These are phyloP conservation scores for Erannis defoliaria DNA, from an alignment of 2,888 invertebrate species.

Conservation along the genomic window DNA sequence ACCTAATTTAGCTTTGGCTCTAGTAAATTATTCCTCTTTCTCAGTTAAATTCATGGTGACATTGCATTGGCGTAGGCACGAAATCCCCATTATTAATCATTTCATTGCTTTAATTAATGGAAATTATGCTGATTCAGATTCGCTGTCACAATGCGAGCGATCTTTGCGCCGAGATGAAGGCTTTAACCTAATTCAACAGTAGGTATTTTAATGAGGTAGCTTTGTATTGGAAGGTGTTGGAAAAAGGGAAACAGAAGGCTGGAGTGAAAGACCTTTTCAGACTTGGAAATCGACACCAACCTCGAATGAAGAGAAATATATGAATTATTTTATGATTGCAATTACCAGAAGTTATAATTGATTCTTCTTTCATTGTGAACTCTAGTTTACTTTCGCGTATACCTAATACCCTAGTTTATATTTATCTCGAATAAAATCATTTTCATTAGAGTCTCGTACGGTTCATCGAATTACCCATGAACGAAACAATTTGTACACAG, in stretches of 20 bases:
- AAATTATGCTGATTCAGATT: conserved; percentile 82
- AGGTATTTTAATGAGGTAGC: conserved; percentile 30
- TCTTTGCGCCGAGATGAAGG: conserved; percentile 71
- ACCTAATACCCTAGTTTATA: too few species aligned
- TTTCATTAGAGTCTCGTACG: too few species aligned
- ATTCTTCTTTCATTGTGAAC: too few species aligned
- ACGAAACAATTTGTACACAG: too few species aligned
- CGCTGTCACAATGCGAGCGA: conserved; percentile 77
- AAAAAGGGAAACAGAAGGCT: background rate
- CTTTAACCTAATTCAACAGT: conserved; percentile 53
- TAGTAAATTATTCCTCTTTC: background rate
- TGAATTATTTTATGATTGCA: too few species aligned
- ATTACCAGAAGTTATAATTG: too few species aligned
- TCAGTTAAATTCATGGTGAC: conserved; percentile 51
- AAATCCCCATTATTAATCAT: conserved; percentile 84
- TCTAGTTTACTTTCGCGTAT: too few species aligned
- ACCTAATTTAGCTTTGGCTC: too few species aligned
- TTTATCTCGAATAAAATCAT: too few species aligned
- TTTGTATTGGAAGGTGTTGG: conserved; percentile 16
- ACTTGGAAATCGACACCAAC: too few species aligned
- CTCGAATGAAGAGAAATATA: too few species aligned
- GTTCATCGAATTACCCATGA: too few species aligned
- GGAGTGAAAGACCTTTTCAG: background rate
- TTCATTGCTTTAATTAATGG: conserved; percentile 82
- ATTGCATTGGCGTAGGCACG: conserved; percentile 55